Evolutionary conservation across 1,140 invertebrate genomes (phyloP), one percentile per base, ranked within the genome.

Genomic region (Caerostris extrusa): DNA sequence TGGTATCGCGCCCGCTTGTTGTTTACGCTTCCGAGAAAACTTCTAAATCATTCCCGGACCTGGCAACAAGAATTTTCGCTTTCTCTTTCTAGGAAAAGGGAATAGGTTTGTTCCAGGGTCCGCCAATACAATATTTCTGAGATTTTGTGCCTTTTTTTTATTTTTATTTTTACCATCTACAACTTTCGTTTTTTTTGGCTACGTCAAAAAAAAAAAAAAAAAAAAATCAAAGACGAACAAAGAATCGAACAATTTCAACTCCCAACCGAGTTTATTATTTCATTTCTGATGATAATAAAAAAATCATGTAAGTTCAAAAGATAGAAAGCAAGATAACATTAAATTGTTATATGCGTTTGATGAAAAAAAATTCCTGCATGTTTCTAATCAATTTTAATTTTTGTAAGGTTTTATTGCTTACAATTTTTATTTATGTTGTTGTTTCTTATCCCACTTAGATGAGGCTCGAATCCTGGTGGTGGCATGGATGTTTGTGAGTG

Each of bases 1-100:
- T 93, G 91, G 83, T 93, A 93, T 93, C 91, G 91, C 91, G 55
- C 91, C 60, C n/a, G 61, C 64, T 93, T 92, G 91, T 93, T 93
- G 91, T 93, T 93, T 93, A 61, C 60, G 83, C 55, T 86, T 64
- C 53, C 67, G 19, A 58, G 19, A 58, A 91, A 91, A 64, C 8
- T 93, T 93, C 91, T 87, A 87, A 93, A 93, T 93, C 91, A 93
- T 93, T 87, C 64, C 83, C n/a, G 82, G 67, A 87, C 77, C 67
- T 93, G 91, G 85, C 82, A 93, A 87, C 83, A 55, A 17, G n/a
- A 69, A 86, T 64, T 69, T 92, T 69, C 82, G n/a, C 67, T 64
- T 50, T 7, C 57, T 19, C 58, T 12, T 34, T 34, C 34, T 2
- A 34, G 55, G 19, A 60, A 83, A 8, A 50, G 71, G 71, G 71